phyloP scores from a whole-genome alignment of 2,797 vertebrate genomes.

The Cyclopterus lumpus region DNA sequence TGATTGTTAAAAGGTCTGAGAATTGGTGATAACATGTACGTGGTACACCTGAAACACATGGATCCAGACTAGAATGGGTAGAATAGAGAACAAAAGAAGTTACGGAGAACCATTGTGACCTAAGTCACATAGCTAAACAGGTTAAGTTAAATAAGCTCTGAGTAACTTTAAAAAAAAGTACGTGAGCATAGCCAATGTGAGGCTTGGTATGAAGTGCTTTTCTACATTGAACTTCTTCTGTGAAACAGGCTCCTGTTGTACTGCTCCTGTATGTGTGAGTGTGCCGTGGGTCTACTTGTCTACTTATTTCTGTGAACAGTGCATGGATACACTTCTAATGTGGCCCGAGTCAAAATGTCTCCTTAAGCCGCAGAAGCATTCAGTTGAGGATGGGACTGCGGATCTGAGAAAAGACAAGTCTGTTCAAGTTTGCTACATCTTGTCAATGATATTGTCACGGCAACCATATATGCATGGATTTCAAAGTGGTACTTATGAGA shows the following conservation, averaged over 20 bases:
- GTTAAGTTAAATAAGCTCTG: not conserved
- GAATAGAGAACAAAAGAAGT: no score
- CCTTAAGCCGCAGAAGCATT: constrained; percentile 91
- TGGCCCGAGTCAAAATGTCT: constrained; percentile 85
- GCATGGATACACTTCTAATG: constrained; percentile 90
- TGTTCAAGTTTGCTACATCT: not conserved
- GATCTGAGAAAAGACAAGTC: constrained; percentile 70
- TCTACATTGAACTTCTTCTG: not conserved
- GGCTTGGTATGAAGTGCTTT: not conserved
- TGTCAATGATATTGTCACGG: not conserved
- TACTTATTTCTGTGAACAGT: constrained; percentile 72
- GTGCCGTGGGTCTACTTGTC: not conserved
- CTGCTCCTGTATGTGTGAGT: not conserved
- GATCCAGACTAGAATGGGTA: constrained; percentile 78
- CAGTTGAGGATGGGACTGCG: constrained; percentile 91
- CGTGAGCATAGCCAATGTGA: not conserved
- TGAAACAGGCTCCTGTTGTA: not conserved
- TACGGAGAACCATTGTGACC: not conserved
- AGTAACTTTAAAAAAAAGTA: not conserved
- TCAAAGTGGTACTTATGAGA: not conserved
- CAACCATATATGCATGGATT: not conserved
- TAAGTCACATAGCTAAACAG: not conserved
- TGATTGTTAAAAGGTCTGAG: not conserved
- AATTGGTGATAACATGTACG: not conserved
- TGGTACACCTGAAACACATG: constrained; percentile 92